Base-by-base conservation (phyloP, 2,888 invertebrate species). In the Mongoloraphidia duomilia region DNA sequence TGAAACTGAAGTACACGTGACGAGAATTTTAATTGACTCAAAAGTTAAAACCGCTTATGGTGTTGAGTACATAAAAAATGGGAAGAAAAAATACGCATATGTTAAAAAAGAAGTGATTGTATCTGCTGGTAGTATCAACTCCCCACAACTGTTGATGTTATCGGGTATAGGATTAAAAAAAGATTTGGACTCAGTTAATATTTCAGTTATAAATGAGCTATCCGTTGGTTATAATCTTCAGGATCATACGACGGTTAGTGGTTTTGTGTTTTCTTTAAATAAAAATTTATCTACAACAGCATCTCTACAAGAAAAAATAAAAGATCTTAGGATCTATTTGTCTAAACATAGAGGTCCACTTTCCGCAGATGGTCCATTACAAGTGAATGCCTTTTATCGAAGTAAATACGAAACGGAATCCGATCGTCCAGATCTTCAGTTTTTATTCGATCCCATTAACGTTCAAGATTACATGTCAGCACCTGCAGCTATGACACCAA, bases 81-180 rank as follows among this genome's bases (percentile, higher is more conserved):
- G 34, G 9, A 5, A 14, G 26, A 5, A 9, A 14, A 17, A 42
- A 11, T 3, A 17, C 9, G 33, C 63, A 12, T 52, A 54, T 34
- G 72, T 72, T 11, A 63, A 65, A 38, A 70, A 67, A 50, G 72
- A 70, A 51, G 64, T 77, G 1, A 73, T 77, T 49, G 57, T 77
- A 33, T 67, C 71, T 41, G 74, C 71, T 5, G 77, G 77, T 9
- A 66, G 76, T 11, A 68, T 79, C 53, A 76, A 76, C 60, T 69
- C 74, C 12, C 75, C 77, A 0, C 77, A 79, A 55, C 58, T 78
- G 14, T 63, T 78, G 26, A 69, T 75, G 72, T 58, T 78, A 62
- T 50, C 50, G 62, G 13, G 52, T 58, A 8, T 42, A 17, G 42
- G 42, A 14, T 34, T 34, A 17, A 33, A 14, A 42, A 34, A 42